Evolutionary conservation across 2,888 invertebrate genomes (phyloP), one percentile per base, ranked within the genome.

Genomic region (Dasypogon diadema): DNA sequence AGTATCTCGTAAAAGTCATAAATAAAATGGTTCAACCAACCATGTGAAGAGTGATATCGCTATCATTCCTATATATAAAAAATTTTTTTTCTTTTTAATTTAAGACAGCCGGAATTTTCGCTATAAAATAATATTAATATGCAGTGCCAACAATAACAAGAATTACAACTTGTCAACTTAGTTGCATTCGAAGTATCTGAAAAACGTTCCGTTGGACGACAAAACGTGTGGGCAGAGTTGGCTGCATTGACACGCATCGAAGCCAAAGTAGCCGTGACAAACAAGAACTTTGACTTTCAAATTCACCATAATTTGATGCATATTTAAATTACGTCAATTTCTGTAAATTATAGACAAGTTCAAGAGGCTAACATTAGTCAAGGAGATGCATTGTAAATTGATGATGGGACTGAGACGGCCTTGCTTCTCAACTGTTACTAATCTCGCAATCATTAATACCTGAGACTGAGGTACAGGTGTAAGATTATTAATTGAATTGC

Each of bases 161-260:
- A 65, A 14, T 65, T 65, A 42, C 48, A 46, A 8, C 65, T 22
- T 65, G 65, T 46, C 24, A n/a, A 46, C 46, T 21, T 12, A 18
- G 51, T 12, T 21, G 60, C 60, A 60, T 30, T 58, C 58, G 58
- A 26, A 65, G 26, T 65, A 10, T 46, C 14, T 65, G n/a, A 42
- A 65, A 65, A 46, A 10, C 4, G 12, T 24, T 56, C 1, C 5
- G 21, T 65, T 24, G 24, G 65, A n/a, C 60, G 12, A 12, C 2
- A 1, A 42, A 37, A 12, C 60, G 48, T 34, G 70, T 70, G 70
- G 70, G 70, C 70, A 54, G 18, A 70, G 70, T 70, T 51, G 70
- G 54, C 70, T 18, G 34, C 70, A 70, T 54, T 70, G 70, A 70
- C 54, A 70, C 54, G 70, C 34, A 70, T 70, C 30, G 12, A 10